Evolutionary conservation across 2,888 invertebrate genomes (phyloP).

Genomic region (Drosophila mimica): DNA sequence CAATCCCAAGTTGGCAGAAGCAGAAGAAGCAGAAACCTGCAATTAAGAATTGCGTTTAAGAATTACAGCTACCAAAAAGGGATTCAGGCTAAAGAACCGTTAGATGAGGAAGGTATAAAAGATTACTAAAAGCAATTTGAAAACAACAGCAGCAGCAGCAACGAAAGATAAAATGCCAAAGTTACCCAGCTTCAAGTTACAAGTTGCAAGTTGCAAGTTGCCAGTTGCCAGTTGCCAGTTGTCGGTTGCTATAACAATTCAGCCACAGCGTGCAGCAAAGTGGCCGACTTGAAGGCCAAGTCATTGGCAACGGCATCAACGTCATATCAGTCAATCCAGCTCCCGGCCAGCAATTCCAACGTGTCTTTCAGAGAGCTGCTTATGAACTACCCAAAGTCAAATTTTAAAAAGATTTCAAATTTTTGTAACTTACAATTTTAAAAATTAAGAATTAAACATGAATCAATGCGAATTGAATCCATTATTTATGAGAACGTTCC

Average conservation of each 20-base stretch:
- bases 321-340: slow-evolving; percentile 41
- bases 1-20: slow-evolving; percentile 8
- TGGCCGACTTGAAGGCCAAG: slow-evolving; percentile 42
- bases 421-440: not conserved
- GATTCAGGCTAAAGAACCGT: slow-evolving; percentile 1
- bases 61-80: slow-evolving; percentile 13
- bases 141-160: slow-evolving; percentile 56
- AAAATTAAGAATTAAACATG: not conserved
- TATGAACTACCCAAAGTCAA: not conserved
- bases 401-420: too few relatives aligned
- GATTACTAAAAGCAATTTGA: slow-evolving; percentile 75
- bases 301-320: slow-evolving; percentile 51
- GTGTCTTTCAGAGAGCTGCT: slow-evolving; percentile 15
- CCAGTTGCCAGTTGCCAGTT: slow-evolving; percentile 7
- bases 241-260: slow-evolving; percentile 68
- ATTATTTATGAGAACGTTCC: not conserved
- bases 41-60: slow-evolving; percentile 43
- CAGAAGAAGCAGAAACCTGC: slow-evolving; percentile 23
- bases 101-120: slow-evolving; percentile 33
- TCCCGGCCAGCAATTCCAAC: slow-evolving; percentile 27
- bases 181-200: slow-evolving; percentile 25
- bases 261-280: slow-evolving; percentile 57
- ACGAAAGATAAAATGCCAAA: slow-evolving; percentile 57
- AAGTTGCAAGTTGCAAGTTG: slow-evolving; percentile 5
- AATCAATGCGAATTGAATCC: not conserved